Conservation (phyloP, 2,888 invertebrate genomes). For the Deroplatys truncata region DNA sequence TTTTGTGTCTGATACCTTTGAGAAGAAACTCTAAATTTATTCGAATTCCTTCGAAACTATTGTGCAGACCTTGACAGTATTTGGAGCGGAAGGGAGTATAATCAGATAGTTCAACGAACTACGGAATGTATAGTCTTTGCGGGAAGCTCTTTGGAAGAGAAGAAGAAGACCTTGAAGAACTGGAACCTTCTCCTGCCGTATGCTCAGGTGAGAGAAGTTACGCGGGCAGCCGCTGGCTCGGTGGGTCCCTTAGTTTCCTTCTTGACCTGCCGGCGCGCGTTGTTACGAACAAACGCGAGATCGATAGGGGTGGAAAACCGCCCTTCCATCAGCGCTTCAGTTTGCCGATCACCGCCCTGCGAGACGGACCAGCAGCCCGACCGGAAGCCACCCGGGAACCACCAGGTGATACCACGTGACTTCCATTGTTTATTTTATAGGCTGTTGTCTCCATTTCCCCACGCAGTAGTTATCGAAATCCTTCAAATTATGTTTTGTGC, state of each 20-base stretch:
- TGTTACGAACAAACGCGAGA: background rate
- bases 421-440: background rate
- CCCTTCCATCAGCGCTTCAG: background rate
- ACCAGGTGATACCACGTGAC: background rate
- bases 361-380: background rate
- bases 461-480: too few relatives aligned
- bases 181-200: background rate
- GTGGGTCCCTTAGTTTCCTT: background rate
- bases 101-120: background rate
- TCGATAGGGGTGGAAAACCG: background rate
- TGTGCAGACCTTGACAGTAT: background rate
- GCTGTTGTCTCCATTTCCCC: too few relatives aligned
- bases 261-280: background rate
- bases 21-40: too few relatives aligned
- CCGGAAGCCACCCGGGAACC: background rate
- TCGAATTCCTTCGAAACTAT: too few relatives aligned
- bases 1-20: too few relatives aligned
- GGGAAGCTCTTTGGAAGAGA: background rate
- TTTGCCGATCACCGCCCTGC: background rate
- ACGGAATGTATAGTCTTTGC: background rate
- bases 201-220: too few relatives aligned
- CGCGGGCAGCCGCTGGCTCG: background rate
- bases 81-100: background rate
- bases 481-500: too few relatives aligned
- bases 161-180: background rate